phyloP scores from a whole-genome alignment of 2,113 vertebrate species.

The Pomatorhinus ruficollis region DNA sequence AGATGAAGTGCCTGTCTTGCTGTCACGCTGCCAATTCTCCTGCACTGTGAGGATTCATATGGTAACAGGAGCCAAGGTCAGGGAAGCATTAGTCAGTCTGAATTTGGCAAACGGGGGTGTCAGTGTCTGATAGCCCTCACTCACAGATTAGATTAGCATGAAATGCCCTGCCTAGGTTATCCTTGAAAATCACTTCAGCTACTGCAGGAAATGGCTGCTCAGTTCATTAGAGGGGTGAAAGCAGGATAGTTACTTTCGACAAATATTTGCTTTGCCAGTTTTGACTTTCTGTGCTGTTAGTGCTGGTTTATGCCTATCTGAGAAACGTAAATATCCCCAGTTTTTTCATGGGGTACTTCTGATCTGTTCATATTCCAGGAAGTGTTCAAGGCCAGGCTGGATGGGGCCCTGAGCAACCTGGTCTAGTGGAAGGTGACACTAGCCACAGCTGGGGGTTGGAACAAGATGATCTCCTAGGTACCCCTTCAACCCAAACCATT shows the following conservation, averaged over 20 bases:
- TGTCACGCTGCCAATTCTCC: constrained; percentile 36
- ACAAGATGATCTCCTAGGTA: rapidly evolving
- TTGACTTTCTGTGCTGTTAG: background rate
- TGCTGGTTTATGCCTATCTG: background rate
- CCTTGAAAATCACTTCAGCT: constrained; percentile 24
- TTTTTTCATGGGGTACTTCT: background rate
- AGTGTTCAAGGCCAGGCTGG: background rate
- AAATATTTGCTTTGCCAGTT: background rate
- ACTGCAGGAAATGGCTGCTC: background rate
- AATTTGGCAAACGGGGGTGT: background rate
- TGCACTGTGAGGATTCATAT: background rate
- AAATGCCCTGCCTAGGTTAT: constrained; percentile 2
- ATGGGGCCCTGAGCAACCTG: background rate
- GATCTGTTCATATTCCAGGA: background rate
- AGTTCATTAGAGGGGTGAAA: background rate
- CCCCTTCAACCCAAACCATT: background rate
- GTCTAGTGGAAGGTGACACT: background rate
- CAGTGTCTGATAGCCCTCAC: background rate
- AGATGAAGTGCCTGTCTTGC: constrained; percentile 37
- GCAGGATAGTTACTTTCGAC: background rate
- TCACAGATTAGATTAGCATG: constrained; percentile 17
- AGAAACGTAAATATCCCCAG: background rate
- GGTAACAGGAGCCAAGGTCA: constrained; percentile 57
- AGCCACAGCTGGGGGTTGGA: background rate
- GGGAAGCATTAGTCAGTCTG: constrained; percentile 40